Conservation (phyloP, 2,113 vertebrate species). For the Acanthochromis polyacanthus region DNA sequence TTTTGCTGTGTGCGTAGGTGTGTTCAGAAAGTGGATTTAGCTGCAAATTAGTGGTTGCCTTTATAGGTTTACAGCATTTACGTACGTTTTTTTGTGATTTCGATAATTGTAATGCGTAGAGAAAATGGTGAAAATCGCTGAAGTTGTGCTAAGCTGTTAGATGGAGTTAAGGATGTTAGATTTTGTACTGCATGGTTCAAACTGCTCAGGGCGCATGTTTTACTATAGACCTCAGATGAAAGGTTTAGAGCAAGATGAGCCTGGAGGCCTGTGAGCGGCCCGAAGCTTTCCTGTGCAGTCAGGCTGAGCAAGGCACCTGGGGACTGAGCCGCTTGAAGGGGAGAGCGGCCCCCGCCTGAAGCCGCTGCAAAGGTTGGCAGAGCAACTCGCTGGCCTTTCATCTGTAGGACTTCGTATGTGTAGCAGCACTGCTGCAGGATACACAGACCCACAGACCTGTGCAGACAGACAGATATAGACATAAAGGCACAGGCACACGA, state of each 20-base stretch:
- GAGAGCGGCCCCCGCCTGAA: conserved; percentile 40
- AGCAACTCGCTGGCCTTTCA: conserved; percentile 38
- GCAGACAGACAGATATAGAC: conserved; percentile 44
- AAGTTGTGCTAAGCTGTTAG: conserved; percentile 9
- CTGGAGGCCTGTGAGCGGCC: conserved; percentile 67
- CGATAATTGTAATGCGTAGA: neutral
- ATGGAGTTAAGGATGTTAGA: conserved; percentile 25
- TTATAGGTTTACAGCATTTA: neutral
- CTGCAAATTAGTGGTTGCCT: conserved; percentile 5
- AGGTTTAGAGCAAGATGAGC: conserved; percentile 63
- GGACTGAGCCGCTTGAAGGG: conserved; percentile 41
- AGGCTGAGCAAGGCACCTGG: conserved; percentile 60
- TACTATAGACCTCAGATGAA: conserved; percentile 65
- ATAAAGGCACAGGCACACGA: conserved; percentile 3
- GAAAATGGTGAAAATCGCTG: neutral
- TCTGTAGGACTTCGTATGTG: conserved; percentile 41
- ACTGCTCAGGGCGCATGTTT: conserved; percentile 54
- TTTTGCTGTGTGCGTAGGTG: conserved; percentile 5
- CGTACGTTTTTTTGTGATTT: conserved; percentile 1
- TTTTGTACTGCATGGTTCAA: conserved; percentile 43
- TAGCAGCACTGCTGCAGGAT: conserved; percentile 33
- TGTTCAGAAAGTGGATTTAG: conserved; percentile 7
- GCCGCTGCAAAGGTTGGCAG: conserved; percentile 40
- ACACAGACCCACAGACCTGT: conserved; percentile 32
- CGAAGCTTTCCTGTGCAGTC: conserved; percentile 65